Base-by-base conservation (phyloP, 2,888 invertebrate species). In the Hemistola chrysoprasaria region DNA sequence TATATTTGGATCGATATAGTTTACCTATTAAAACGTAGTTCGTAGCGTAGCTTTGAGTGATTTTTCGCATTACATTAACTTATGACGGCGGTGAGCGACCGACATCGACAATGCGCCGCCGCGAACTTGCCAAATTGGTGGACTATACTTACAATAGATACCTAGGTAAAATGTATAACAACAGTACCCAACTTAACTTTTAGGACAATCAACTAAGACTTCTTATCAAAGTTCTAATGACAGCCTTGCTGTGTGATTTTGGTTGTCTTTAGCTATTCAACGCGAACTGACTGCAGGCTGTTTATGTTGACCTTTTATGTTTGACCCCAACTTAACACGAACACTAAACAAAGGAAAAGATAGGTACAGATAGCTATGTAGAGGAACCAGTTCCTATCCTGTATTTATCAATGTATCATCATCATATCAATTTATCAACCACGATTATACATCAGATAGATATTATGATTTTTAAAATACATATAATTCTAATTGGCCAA, bases 1-100 rank as follows among this genome's bases (percentile, higher is more conserved):
- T 78, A 71, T 77, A 74, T 76, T 78, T 81, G 77, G 85, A 86
- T 86, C 87, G 77, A 87, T 87, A n/a, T n/a, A 87, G 76, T 81
- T 78, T 75, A 74, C 69, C 63, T 78, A 81, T 80, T 72, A 78
- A 72, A 72, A 65, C 27, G 65, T 71, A 71, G 50, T 44, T 26
- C 66, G 66, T 72, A 72, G 67, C 59, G 71, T 72, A 75, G 65
- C 66, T 75, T 78, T 70, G 67, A 72, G 78, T 78, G 79, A 78
- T 82, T 80, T 80, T 84, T 44, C 67, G 77, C 77, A 78, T 80
- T 71, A 73, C 76, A 80, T 76, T 75, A 74, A 73, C 74, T 66
- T 64, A 65, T 69, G 64, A 69, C 66, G 65, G 65, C 61, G 63
- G 64, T 65, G 50, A 68, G 56, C 65, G 60, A 59, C 58, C 46